These are phyloP conservation scores for Pantherophis guttatus DNA, from an alignment of 2,113 vertebrate genomes.

Conservation along the genomic window DNA sequence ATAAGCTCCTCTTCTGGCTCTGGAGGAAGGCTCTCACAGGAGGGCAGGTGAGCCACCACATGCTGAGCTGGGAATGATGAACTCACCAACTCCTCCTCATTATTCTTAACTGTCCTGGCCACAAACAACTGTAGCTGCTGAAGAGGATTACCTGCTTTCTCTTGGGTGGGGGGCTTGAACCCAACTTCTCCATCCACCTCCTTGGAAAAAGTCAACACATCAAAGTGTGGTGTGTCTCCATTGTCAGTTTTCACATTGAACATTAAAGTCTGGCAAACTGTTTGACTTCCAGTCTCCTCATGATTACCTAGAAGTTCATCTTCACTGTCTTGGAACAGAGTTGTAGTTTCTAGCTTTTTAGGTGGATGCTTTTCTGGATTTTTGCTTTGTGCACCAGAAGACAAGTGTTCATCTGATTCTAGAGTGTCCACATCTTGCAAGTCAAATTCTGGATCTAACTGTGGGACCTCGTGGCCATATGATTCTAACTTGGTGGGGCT, in stretches of 20 bases:
- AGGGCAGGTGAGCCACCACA: conserved; percentile 25
- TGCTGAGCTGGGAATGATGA: conserved; percentile 39
- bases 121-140: conserved; percentile 69
- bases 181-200: neutral
- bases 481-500: conserved; percentile 42
- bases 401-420: neutral
- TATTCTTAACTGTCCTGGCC: conserved; percentile 57
- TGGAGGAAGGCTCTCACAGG: rapidly evolving
- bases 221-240: conserved; percentile 27
- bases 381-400: neutral
- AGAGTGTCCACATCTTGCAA: conserved; percentile 32
- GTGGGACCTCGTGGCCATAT: neutral
- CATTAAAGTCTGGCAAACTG: rapidly evolving
- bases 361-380: conserved; percentile 5
- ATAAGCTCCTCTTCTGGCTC: conserved; percentile 11
- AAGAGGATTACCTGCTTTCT: conserved; percentile 50
- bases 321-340: neutral
- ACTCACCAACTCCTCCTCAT: conserved; percentile 58
- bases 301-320: neutral
- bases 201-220: conserved; percentile 49
- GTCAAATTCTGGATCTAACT: conserved; percentile 22
- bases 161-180: neutral
- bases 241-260: neutral
- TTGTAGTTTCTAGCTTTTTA: rapidly evolving
- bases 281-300: neutral